Evolutionary conservation across 2,888 invertebrate genomes (phyloP).

Genomic region (Trissoscelio sp.): DNA sequence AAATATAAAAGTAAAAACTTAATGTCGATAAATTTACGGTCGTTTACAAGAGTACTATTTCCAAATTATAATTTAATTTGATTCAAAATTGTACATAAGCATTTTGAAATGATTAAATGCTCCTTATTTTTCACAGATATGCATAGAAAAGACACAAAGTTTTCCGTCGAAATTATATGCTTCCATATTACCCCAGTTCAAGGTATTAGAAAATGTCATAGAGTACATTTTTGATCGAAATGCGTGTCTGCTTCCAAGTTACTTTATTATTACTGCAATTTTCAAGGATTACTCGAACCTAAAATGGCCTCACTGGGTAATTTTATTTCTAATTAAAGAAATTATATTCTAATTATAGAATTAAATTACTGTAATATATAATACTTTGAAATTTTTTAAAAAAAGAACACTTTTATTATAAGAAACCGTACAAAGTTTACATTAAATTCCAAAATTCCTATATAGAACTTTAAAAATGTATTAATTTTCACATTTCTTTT

Average conservation of each 20-base stretch:
- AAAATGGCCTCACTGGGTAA: constrained; percentile 96
- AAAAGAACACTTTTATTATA: too few relatives aligned
- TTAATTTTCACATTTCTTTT: background rate
- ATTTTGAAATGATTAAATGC: constrained; percentile 19
- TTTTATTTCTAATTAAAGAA: too few relatives aligned
- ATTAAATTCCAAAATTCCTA: too few relatives aligned
- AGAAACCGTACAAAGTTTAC: too few relatives aligned
- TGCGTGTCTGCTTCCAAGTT: constrained; percentile 95
- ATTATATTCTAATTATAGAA: too few relatives aligned
- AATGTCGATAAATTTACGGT: too few relatives aligned
- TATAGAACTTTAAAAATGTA: too few relatives aligned
- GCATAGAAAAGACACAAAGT: constrained; percentile 93
- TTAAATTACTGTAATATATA: too few relatives aligned
- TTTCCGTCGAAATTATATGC: constrained; percentile 92
- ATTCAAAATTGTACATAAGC: background rate
- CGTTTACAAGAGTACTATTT: constrained; percentile 89
- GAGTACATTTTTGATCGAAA: constrained; percentile 96
- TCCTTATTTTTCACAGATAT: constrained; percentile 85
- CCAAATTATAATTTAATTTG: background rate
- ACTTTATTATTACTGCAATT: constrained; percentile 97
- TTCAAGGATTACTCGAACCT: constrained; percentile 94
- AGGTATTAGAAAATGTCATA: constrained; percentile 92
- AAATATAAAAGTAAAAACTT: constrained; percentile 88
- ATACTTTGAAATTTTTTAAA: too few relatives aligned
- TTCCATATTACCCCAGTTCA: constrained; percentile 91